Evolutionary conservation across 2,888 invertebrate genomes (phyloP).

Genomic region (Chrysolina oricalcia): DNA sequence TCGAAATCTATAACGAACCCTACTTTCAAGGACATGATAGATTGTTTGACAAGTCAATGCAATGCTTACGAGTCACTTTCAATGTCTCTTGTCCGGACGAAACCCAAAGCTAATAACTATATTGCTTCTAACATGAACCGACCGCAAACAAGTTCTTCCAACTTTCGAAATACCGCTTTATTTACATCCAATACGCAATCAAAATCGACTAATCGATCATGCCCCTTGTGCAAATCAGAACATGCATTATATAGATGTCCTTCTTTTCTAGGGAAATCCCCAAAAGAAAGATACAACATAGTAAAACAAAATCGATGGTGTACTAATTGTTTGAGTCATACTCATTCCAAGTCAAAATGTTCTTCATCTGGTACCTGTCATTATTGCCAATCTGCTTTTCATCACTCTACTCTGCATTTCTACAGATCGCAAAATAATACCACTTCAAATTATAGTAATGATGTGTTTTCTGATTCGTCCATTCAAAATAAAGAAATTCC

Average conservation of each 20-base stretch:
- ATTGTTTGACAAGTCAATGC: neutral
- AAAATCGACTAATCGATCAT: neutral
- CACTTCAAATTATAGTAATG: neutral
- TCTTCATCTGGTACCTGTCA: constrained; percentile 23
- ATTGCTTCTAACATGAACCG: neutral
- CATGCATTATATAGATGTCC: constrained; percentile 2
- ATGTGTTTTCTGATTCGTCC: neutral
- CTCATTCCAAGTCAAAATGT: constrained; percentile 15
- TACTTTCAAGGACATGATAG: neutral
- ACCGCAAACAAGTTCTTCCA: neutral
- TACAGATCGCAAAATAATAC: constrained; percentile 14
- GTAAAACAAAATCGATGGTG: no score
- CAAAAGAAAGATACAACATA: neutral
- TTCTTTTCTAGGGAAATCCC: neutral
- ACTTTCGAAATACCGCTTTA: neutral
- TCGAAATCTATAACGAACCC: neutral
- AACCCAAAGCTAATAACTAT: no score
- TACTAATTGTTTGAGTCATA: constrained; percentile 7
- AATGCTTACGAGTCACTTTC: neutral
- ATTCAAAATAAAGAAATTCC: constrained; percentile 11
- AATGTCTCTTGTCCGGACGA: neutral
- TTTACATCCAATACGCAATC: neutral
- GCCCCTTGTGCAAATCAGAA: neutral
- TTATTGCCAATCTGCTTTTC: constrained; percentile 15
- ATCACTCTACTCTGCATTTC: constrained; percentile 28